Conservation (phyloP, 2,888 invertebrate genomes). For the Acanthacorydalis orientalis region DNA sequence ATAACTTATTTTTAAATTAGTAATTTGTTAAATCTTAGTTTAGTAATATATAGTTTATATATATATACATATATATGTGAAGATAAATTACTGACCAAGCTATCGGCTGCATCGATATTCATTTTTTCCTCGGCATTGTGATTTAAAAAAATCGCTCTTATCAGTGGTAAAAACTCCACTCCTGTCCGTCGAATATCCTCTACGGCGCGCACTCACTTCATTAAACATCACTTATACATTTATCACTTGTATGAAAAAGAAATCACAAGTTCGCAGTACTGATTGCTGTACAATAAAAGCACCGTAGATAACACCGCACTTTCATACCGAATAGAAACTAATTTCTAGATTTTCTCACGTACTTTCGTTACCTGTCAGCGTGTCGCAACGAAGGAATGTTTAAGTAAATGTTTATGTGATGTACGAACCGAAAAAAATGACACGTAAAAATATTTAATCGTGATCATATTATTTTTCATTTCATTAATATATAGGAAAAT, state of each 20-base stretch:
- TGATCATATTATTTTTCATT: too few species aligned
- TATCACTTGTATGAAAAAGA: background rate
- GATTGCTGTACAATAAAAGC: background rate
- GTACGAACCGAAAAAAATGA: too few species aligned
- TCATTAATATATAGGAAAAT: too few species aligned
- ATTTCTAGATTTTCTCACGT: slow-evolving; percentile 8
- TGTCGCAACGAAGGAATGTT: too few species aligned
- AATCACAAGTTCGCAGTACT: background rate
- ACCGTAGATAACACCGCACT: background rate
- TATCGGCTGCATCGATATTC: slow-evolving; percentile 53
- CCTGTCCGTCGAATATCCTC: background rate
- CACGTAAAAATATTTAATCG: too few species aligned
- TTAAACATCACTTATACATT: background rate
- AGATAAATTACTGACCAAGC: slow-evolving; percentile 38
- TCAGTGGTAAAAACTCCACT: background rate
- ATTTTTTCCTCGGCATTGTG: slow-evolving; percentile 47
- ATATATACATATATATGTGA: slow-evolving; percentile 6
- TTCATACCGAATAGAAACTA: background rate
- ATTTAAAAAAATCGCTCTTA: slow-evolving; percentile 19
- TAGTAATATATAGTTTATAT: too few species aligned
- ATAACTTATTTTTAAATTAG: too few species aligned
- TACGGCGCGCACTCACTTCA: background rate
- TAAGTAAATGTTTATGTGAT: too few species aligned
- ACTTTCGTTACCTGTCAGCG: background rate
- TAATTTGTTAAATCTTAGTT: too few species aligned